Conservation (phyloP, 1,140 invertebrate species). For the Eulimnadia texana region DNA sequence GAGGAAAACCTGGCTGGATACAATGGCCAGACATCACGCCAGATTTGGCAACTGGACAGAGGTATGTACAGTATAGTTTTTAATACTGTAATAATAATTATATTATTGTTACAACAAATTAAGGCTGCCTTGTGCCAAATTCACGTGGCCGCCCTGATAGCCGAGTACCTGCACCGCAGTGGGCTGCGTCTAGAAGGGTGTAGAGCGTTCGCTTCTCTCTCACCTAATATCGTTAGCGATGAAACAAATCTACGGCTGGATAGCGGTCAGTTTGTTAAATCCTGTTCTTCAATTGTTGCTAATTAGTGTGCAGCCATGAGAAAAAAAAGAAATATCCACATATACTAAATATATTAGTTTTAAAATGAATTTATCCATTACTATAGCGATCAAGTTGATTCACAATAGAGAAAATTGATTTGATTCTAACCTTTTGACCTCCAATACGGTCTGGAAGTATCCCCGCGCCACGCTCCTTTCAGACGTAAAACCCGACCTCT, state of each 20-base stretch:
- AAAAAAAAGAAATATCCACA: too few relatives aligned
- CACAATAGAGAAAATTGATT: too few relatives aligned
- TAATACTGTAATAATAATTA: not conserved
- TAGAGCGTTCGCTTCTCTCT: conserved; percentile 61
- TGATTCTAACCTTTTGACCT: too few relatives aligned
- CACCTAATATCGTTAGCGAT: conserved; percentile 69
- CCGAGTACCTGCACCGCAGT: conserved; percentile 74
- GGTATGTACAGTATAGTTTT: conserved; percentile 28
- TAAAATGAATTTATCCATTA: too few relatives aligned
- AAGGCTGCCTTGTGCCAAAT: conserved; percentile 67
- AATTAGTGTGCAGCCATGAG: too few relatives aligned
- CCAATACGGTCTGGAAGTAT: too few relatives aligned
- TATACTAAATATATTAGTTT: too few relatives aligned
- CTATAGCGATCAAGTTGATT: too few relatives aligned
- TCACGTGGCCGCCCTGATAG: conserved; percentile 80
- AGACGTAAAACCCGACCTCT: too few relatives aligned
- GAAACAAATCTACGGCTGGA: conserved; percentile 69
- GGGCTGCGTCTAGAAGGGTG: conserved; percentile 60
- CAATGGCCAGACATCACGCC: conserved; percentile 70
- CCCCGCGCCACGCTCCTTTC: too few relatives aligned
- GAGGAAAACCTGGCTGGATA: conserved; percentile 82
- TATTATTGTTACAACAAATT: conserved; percentile 29
- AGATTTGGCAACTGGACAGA: conserved; percentile 65
- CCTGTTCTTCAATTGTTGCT: too few relatives aligned
- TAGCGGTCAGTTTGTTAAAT: conserved; percentile 35